Percentiles rank a stretch among this genome's conserved stretches.
Evolutionary conservation across 1,140 invertebrate genomes (phyloP).

Genomic region (Matsumurasca onukii): DNA sequence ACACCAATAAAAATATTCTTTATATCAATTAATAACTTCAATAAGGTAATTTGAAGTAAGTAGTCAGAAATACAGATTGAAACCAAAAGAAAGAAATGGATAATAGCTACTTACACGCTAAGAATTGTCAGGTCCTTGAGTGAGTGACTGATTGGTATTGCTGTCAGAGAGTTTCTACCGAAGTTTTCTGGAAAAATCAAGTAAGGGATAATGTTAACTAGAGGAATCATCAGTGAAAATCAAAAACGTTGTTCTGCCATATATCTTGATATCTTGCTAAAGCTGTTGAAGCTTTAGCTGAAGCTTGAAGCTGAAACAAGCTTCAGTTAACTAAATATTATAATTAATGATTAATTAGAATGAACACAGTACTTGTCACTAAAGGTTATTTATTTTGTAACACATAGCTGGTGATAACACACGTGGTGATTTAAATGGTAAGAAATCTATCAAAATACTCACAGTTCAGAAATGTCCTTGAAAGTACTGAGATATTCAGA

Average conservation of each 20-base stretch:
- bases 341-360: not conserved
- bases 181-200: not conserved
- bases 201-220: too few relatives aligned
- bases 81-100: not conserved
- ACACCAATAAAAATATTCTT: not conserved
- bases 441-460: not conserved
- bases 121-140: slow-evolving; percentile 19
- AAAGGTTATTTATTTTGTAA: too few relatives aligned
- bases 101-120: slow-evolving; percentile 22
- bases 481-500: not conserved
- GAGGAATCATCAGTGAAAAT: too few relatives aligned
- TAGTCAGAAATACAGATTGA: not conserved
- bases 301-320: not conserved
- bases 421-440: too few relatives aligned
- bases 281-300: too few relatives aligned
- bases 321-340: not conserved
- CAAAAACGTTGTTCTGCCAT: too few relatives aligned
- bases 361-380: too few relatives aligned
- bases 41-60: not conserved
- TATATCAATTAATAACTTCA: not conserved
- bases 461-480: not conserved
- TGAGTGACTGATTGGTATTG: slow-evolving; percentile 25
- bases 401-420: too few relatives aligned
- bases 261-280: too few relatives aligned
- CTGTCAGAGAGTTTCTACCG: slow-evolving; percentile 8